Base-by-base conservation (phyloP, 2,888 invertebrate genomes). In the Limnephilus marmoratus region DNA sequence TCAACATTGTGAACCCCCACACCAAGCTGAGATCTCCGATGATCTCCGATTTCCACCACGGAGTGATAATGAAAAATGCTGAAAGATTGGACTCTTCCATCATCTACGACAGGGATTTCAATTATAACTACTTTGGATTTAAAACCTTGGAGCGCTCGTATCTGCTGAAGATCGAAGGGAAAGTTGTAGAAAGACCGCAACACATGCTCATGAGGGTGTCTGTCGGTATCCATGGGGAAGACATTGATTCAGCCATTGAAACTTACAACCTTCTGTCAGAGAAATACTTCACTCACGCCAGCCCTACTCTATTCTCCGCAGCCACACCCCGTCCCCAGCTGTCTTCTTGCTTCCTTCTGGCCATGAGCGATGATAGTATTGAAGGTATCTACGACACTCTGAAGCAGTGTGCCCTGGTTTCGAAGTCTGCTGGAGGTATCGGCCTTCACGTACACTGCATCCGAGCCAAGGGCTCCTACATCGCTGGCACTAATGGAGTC, bases 41-140 rank as follows among this genome's bases (percentile, higher is more conserved):
- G 97, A 98, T 99, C 93, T 98, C 99, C 0, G 97, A 98, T 85
- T 97, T 97, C 94, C 97, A 98, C 94, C 97, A 98, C 94, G 96
- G 97, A 68, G 97, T 99, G 88, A 97, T 99, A 18, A 97, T 97
- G 96, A 97, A 98, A 92, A 97, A 99, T 95, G 98, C 98, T n/a
- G 98, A 99, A 94, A 96, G 97, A 93, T 96, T 99, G 90, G 99
- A 99, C 95, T 99, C 99, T 0, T 98, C 99, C 34, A 99, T 99
- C 94, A 98, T 99, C 82, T 99, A 99, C 95, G 99, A 99, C 95
- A 97, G 99, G 94, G 99, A 99, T 95, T 99, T 98, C 95, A 98
- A 97, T 93, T 99, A 99, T 95, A 99, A 99, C 95, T 99, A 99
- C 95, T 99, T 99, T 96, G 99, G 99, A n/a, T 99, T 99, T 95